Conservation (phyloP, 2,797 vertebrate species). For the Erethizon dorsatum region DNA sequence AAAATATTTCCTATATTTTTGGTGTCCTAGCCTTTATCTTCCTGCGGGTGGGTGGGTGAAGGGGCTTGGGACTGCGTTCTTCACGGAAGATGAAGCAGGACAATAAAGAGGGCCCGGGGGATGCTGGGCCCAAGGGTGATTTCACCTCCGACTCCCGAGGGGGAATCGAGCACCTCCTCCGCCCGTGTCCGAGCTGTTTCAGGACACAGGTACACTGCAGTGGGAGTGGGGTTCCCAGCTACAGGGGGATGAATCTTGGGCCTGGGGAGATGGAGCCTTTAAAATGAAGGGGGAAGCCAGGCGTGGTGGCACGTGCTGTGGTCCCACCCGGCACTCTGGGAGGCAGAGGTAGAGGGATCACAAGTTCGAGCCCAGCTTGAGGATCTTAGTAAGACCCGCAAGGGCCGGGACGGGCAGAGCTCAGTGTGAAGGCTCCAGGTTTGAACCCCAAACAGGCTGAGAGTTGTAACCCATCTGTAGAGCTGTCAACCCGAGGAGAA, state of each 20-base stretch:
- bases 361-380: neutral
- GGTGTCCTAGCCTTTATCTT: neutral
- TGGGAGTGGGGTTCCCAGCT: accelerated
- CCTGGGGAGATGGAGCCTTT: neutral
- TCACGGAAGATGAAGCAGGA: too few species aligned
- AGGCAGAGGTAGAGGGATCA: neutral
- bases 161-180: neutral
- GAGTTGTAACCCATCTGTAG: neutral
- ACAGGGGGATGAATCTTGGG: neutral
- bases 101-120: too few species aligned
- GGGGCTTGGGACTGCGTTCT: too few species aligned
- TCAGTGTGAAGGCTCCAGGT: neutral
- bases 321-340: neutral
- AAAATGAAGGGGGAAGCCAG: neutral
- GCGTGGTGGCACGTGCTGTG: neutral
- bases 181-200: too few species aligned
- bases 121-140: neutral
- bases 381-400: neutral
- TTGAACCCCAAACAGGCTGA: neutral
- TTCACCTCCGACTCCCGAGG: too few species aligned
- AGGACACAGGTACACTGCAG: too few species aligned
- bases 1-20: slow-evolving; percentile 81
- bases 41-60: neutral
- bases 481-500: neutral
- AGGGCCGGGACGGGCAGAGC: neutral